These are phyloP conservation scores for Heteronetta atricapilla DNA, from an alignment of 2,113 vertebrate species.

Conservation along the genomic window DNA sequence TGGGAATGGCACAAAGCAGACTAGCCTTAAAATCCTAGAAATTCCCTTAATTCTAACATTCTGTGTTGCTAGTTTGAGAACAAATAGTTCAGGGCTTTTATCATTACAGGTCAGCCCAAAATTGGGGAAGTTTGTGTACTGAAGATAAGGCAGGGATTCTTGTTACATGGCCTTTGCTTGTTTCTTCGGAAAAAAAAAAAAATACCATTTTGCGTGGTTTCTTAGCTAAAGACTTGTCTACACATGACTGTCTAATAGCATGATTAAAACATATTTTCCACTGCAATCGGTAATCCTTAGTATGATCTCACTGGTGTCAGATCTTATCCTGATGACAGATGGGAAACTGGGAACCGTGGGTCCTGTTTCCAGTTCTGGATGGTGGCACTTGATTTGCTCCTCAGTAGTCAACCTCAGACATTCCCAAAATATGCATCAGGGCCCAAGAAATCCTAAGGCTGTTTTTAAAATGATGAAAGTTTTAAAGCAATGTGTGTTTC, in stretches of 20 bases:
- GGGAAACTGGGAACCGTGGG: neutral
- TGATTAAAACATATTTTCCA: conserved; percentile 58
- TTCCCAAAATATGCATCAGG: neutral
- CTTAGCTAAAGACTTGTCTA: conserved; percentile 29
- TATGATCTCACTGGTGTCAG: conserved; percentile 52
- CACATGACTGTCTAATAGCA: neutral
- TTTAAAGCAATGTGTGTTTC: neutral
- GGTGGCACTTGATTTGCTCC: conserved; percentile 15
- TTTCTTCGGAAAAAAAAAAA: conserved; percentile 20
- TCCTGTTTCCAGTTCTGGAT: neutral
- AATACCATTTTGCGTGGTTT: conserved; percentile 10
- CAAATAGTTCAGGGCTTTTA: neutral
- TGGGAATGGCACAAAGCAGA: neutral
- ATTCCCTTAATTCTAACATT: neutral
- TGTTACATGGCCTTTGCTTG: neutral
- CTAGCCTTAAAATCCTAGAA: neutral
- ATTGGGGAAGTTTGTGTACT: neutral
- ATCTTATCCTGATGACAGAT: conserved; percentile 50
- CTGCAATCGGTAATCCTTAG: conserved; percentile 23
- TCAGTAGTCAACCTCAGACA: neutral
- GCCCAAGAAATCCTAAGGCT: neutral
- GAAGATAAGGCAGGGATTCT: neutral
- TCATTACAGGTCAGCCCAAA: neutral
- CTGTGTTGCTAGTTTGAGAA: neutral
- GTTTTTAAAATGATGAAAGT: neutral